These are phyloP conservation scores for Pandemis heparana DNA, from an alignment of 2,888 invertebrate genomes.

Conservation along the genomic window DNA sequence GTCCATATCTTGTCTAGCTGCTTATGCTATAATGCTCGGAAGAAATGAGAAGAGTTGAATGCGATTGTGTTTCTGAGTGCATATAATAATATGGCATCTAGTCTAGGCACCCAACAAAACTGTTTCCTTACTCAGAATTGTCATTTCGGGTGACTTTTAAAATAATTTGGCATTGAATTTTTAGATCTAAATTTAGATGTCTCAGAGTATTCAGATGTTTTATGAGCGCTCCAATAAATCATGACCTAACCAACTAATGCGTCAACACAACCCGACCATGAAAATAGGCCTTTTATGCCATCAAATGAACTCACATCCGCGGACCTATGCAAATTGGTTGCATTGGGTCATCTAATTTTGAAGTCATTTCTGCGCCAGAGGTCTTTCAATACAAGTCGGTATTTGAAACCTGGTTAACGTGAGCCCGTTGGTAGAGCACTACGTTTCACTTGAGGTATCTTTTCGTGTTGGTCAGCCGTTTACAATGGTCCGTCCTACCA, in stretches of 20 bases:
- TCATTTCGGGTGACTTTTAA: too few relatives aligned
- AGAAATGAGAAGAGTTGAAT: too few relatives aligned
- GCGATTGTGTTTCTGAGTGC: too few relatives aligned
- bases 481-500: conserved; percentile 57
- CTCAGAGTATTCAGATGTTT: neutral
- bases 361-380: conserved; percentile 21
- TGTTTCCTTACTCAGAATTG: too few relatives aligned
- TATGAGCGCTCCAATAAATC: neutral
- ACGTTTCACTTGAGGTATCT: conserved; percentile 37
- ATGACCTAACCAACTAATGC: conserved; percentile 19
- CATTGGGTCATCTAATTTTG: conserved; percentile 43
- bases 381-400: conserved; percentile 27
- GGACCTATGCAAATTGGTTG: conserved; percentile 51
- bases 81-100: too few relatives aligned
- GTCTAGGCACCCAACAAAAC: too few relatives aligned
- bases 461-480: conserved; percentile 28
- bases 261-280: conserved; percentile 6
- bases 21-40: too few relatives aligned
- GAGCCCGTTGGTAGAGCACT: conserved; percentile 34
- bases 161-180: neutral
- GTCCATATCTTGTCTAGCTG: too few relatives aligned
- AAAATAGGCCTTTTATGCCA: conserved; percentile 2
- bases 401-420: conserved; percentile 34
- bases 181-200: neutral
- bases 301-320: neutral